These are phyloP conservation scores for Himalopsyche japonica DNA, from an alignment of 2,888 invertebrate species.

Conservation along the genomic window DNA sequence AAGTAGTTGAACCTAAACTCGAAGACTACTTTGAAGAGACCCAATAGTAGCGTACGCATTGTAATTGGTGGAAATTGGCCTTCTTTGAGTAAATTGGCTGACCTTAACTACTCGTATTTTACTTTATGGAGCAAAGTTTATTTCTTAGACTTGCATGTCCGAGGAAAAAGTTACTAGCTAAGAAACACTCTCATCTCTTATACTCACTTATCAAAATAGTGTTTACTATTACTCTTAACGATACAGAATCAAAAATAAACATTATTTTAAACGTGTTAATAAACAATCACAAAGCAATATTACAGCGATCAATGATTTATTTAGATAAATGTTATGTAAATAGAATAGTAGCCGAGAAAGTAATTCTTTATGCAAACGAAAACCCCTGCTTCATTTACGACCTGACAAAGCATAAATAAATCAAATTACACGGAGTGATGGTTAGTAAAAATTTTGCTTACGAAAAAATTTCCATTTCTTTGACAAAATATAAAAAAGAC, in stretches of 20 bases:
- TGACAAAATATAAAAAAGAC: neutral
- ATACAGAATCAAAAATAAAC: too few species aligned
- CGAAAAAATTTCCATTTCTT: conserved; percentile 12
- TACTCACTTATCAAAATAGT: too few species aligned
- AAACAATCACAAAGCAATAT: too few species aligned
- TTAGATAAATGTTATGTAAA: neutral
- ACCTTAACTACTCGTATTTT: neutral
- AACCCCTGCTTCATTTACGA: conserved; percentile 22
- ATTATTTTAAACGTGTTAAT: too few species aligned
- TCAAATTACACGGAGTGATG: conserved; percentile 32
- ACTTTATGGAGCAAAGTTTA: neutral
- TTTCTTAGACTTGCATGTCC: neutral
- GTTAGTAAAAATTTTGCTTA: conserved; percentile 29
- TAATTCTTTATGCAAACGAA: neutral
- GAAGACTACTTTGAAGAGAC: neutral
- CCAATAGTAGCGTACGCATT: neutral
- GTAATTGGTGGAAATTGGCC: neutral
- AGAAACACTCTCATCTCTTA: neutral
- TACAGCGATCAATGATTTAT: neutral
- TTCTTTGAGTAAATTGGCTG: neutral
- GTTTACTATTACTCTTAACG: too few species aligned
- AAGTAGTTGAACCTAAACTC: neutral
- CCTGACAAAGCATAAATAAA: conserved; percentile 38
- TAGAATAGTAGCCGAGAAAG: neutral
- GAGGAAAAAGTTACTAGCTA: neutral